Conservation (phyloP, 64 coral and sea anemone genomes). For the Anthopleura sola region DNA sequence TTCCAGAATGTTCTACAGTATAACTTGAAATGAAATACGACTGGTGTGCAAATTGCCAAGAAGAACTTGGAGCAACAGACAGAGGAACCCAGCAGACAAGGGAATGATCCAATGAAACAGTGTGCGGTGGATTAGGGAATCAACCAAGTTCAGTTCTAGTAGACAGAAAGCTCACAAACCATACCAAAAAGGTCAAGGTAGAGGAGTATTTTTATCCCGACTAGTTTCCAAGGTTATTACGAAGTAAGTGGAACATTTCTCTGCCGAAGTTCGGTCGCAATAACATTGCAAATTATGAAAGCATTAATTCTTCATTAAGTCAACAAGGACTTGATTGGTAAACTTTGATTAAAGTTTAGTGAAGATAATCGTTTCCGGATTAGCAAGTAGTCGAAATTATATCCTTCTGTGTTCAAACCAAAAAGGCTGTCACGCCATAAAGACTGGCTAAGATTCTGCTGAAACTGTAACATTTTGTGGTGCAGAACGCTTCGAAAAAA, state of each 20-base stretch:
- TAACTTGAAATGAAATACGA: background rate
- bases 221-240: background rate
- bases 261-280: background rate
- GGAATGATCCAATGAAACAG: too few species aligned
- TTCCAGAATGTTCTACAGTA: background rate
- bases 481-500: background rate
- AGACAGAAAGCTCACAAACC: background rate
- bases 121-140: too few species aligned
- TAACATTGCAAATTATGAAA: background rate
- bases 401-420: background rate
- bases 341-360: constrained; percentile 10
- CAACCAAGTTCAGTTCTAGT: too few species aligned
- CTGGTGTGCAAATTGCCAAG: too few species aligned
- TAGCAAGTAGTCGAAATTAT: background rate
- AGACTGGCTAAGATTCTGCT: too few species aligned
- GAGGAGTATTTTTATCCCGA: background rate
- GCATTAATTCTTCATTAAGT: background rate
- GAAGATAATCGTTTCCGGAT: constrained; percentile 4
- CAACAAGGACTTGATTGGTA: background rate
- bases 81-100: too few species aligned
- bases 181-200: background rate
- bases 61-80: too few species aligned
- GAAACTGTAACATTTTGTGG: background rate
- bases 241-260: background rate
- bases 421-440: background rate